A percentile compares a stretch with the other conserved stretches of the same genome.
phyloP scores from a whole-genome alignment of 2,888 invertebrate species.

The Mechanitis mazaeus region DNA sequence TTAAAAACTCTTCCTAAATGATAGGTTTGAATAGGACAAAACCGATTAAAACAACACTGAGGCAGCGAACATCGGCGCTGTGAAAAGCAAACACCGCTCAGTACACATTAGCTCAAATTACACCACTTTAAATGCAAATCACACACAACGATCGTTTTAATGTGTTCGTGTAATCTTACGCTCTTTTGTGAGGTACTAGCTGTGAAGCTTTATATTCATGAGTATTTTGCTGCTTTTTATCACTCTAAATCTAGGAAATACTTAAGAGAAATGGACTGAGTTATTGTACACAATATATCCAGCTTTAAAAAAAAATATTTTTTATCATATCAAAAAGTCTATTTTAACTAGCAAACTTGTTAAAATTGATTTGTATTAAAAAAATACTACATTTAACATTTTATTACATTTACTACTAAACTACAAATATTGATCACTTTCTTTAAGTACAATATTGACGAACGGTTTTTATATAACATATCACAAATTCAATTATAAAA shows the following conservation, averaged over 20 bases:
- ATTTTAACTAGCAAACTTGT: too few species aligned
- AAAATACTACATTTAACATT: too few species aligned
- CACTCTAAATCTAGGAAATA: not conserved
- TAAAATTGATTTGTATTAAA: too few species aligned
- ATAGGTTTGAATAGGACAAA: not conserved
- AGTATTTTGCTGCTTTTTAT: not conserved
- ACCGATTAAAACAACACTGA: constrained; percentile 13
- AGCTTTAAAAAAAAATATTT: too few species aligned
- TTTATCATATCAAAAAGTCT: too few species aligned
- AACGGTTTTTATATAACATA: too few species aligned
- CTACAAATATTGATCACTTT: too few species aligned
- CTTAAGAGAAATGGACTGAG: not conserved
- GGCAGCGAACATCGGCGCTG: constrained; percentile 18
- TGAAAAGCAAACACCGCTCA: constrained; percentile 25
- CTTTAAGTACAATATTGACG: too few species aligned
- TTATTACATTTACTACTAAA: too few species aligned
- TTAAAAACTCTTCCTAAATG: not conserved
- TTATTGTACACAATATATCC: too few species aligned
- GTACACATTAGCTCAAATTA: constrained; percentile 47
- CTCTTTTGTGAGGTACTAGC: not conserved
- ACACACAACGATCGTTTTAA: constrained; percentile 42
- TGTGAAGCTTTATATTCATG: not conserved
- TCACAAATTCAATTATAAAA: too few species aligned
- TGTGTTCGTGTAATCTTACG: constrained; percentile 8
- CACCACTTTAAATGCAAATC: constrained; percentile 68